Evolutionary conservation across 1,140 invertebrate genomes (phyloP).

Genomic region (Brachionus koreanus): DNA sequence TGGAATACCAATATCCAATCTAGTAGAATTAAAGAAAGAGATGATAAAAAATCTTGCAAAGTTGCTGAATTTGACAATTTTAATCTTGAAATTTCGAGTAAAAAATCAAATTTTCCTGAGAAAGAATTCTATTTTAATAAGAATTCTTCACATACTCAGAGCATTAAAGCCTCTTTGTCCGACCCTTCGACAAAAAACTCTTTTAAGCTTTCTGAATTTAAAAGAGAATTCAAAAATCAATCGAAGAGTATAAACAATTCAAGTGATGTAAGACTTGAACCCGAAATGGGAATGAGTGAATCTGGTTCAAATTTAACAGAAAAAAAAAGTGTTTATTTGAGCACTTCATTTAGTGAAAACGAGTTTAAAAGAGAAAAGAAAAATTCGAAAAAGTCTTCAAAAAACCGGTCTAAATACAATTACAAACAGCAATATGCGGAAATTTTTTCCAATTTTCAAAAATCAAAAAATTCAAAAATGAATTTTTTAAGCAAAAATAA

Average conservation of each 20-base stretch:
- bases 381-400: background rate
- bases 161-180: background rate
- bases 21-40: background rate
- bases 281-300: background rate
- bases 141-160: background rate
- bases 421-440: background rate
- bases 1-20: slow-evolving; percentile 20
- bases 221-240: slow-evolving; percentile 26
- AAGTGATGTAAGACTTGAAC: background rate
- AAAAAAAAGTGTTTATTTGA: background rate
- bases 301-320: background rate
- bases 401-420: background rate
- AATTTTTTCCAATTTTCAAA: background rate
- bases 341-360: background rate
- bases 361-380: background rate
- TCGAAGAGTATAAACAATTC: slow-evolving; percentile 16
- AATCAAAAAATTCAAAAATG: background rate
- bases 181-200: background rate
- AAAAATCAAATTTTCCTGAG: background rate
- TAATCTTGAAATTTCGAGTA: background rate
- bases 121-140: background rate
- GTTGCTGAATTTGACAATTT: background rate
- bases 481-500: background rate
- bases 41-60: background rate
- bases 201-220: slow-evolving; percentile 29